Evolutionary conservation across 2,888 invertebrate species (phyloP).

Genomic region (Hydriomena furcata): DNA sequence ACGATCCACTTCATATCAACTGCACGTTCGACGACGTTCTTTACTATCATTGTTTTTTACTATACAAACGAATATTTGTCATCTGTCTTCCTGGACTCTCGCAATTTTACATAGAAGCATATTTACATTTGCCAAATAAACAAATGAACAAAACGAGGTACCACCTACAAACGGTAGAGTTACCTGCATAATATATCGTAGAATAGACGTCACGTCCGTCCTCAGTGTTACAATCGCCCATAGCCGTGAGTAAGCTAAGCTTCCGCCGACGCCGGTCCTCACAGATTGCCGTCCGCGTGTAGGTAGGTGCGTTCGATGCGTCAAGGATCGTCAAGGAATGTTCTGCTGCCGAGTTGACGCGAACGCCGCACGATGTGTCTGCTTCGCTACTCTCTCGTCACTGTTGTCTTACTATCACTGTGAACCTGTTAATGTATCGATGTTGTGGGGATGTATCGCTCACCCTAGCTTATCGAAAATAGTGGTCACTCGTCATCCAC

Average conservation of each 20-base stretch:
- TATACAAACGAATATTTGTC: slow-evolving; percentile 48
- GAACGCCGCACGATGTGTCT: slow-evolving; percentile 59
- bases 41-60: slow-evolving; percentile 54
- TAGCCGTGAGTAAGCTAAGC: slow-evolving; percentile 2
- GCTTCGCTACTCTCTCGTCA: slow-evolving; percentile 68
- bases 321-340: slow-evolving; percentile 26
- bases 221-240: slow-evolving; percentile 77
- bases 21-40: slow-evolving; percentile 65
- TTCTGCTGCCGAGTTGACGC: slow-evolving; percentile 37
- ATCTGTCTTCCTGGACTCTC: slow-evolving; percentile 58
- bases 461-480: slow-evolving; percentile 66
- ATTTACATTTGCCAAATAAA: slow-evolving; percentile 55
- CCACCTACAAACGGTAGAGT: slow-evolving; percentile 1
- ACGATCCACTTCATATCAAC: slow-evolving; percentile 40
- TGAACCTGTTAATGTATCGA: slow-evolving; percentile 48
- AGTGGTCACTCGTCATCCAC: slow-evolving; percentile 52
- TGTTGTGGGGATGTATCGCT: slow-evolving; percentile 61
- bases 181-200: too few relatives aligned
- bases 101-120: slow-evolving; percentile 75
- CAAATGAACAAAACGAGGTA: slow-evolving; percentile 12
- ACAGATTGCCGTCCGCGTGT: not conserved
- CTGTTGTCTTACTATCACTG: slow-evolving; percentile 40
- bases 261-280: not conserved
- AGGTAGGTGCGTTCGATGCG: slow-evolving; percentile 12
- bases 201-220: slow-evolving; percentile 42